Evolutionary conservation across 2,113 vertebrate species (phyloP), one percentile per base, ranked within the genome.

Genomic region (Peromyscus californicus): DNA sequence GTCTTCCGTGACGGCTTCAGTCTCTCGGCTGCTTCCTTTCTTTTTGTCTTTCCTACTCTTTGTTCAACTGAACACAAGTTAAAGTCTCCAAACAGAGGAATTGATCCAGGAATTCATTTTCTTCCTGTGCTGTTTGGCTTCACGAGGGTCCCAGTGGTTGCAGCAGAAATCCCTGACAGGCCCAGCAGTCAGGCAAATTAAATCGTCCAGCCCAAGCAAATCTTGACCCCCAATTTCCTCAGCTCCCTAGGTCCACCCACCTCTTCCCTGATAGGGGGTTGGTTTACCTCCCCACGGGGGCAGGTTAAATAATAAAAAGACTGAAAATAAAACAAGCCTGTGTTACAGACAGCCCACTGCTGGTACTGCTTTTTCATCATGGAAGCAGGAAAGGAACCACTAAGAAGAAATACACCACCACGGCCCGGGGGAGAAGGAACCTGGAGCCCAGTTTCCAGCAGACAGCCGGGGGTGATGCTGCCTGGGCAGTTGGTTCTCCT

Each of bases 41-140:
- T n/a, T 3, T 31, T 57, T 36, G 57, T 65, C 72, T 59, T 31
- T 51, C 57, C 39, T 57, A 7, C 26, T 26, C 17, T 88, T 42
- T 72, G 2, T 33, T 26, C 87, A 59, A 19, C 7, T 15, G 57
- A 95, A 78, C 42, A 17, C 29, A 79, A 96, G 80, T 89, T 92
- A 91, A 97, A 19, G 82, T 94, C 93, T 97, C 94, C 94, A 97
- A 94, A 95, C 82, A 78, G 87, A 96, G 94, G 96, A 84, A 95
- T 97, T 94, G 97, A 97, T 97, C 94, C 80, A 78, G 78, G 80
- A 93, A 96, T 95, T 96, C 94, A 96, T 91, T 97, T 96, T 82
- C 95, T 86, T 98, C 74, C 67, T 92, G 36, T 29, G 93, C 92
- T 57, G 79, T 57, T 96, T 15, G 0, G 88, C 93, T 92, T 95